Evolutionary conservation across 2,888 invertebrate species (phyloP).

Genomic region (Oligia strigilis): DNA sequence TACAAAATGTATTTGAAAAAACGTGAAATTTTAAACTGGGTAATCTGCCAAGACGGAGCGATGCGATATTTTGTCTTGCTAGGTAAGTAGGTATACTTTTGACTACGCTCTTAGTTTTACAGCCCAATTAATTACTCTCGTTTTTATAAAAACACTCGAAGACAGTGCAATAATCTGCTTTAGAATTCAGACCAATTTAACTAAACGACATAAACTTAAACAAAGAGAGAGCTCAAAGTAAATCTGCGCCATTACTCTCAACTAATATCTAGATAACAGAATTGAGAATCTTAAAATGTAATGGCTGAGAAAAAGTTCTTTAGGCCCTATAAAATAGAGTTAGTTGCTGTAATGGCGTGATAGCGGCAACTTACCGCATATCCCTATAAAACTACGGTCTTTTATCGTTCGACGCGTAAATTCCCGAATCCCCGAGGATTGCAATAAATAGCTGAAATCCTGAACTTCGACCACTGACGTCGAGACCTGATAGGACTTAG

Average conservation of each 20-base stretch:
- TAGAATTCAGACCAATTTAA: slow-evolving; percentile 29
- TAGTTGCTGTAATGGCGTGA: slow-evolving; percentile 65
- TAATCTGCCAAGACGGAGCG: not conserved
- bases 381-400: slow-evolving; percentile 73
- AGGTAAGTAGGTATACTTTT: not conserved
- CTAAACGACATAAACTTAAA: slow-evolving; percentile 34
- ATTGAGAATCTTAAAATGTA: slow-evolving; percentile 62
- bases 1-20: not conserved
- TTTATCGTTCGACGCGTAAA: slow-evolving; percentile 87
- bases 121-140: not conserved
- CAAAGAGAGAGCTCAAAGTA: slow-evolving; percentile 35
- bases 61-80: not conserved
- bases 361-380: slow-evolving; percentile 67
- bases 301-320: slow-evolving; percentile 60
- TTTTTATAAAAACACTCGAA: slow-evolving; percentile 6
- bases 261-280: slow-evolving; percentile 47
- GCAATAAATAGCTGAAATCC: slow-evolving; percentile 90
- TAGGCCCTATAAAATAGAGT: slow-evolving; percentile 65
- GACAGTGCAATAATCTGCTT: slow-evolving; percentile 17
- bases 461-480: slow-evolving; percentile 86
- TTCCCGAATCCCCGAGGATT: slow-evolving; percentile 84
- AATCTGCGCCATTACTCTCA: slow-evolving; percentile 41
- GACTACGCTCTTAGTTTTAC: not conserved
- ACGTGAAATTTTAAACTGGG: not conserved
- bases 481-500: slow-evolving; percentile 84